Evolutionary conservation across 2,888 invertebrate genomes (phyloP).

Genomic region (Uloborus plumipes): DNA sequence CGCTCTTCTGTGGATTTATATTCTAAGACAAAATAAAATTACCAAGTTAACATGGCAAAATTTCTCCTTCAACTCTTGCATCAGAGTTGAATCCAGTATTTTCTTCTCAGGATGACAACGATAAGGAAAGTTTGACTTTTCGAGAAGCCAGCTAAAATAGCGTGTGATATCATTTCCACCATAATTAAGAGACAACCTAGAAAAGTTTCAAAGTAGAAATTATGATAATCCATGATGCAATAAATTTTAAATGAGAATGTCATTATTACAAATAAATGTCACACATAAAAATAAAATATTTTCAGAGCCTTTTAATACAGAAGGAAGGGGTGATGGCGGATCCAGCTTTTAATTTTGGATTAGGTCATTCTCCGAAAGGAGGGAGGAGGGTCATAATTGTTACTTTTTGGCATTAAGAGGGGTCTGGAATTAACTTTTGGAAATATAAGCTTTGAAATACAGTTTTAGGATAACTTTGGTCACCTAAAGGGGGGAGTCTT

Average conservation of each 20-base stretch:
- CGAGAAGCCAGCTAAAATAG: slow-evolving; percentile 87
- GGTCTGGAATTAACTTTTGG: too few relatives aligned
- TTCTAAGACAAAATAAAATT: slow-evolving; percentile 29
- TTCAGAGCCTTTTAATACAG: too few relatives aligned
- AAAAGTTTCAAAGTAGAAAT: not conserved
- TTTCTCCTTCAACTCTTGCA: slow-evolving; percentile 88
- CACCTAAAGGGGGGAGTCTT: too few relatives aligned
- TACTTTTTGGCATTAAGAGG: too few relatives aligned
- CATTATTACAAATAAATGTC: not conserved
- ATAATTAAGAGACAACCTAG: slow-evolving; percentile 78
- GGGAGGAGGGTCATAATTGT: too few relatives aligned
- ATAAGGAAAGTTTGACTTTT: slow-evolving; percentile 91
- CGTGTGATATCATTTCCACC: slow-evolving; percentile 94
- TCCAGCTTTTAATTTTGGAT: too few relatives aligned
- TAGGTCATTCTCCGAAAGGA: too few relatives aligned
- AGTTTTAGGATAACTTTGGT: too few relatives aligned
- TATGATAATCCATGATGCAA: not conserved
- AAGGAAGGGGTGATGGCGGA: too few relatives aligned
- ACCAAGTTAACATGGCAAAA: slow-evolving; percentile 90
- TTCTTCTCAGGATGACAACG: slow-evolving; percentile 78
- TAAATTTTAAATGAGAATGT: not conserved
- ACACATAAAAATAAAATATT: not conserved
- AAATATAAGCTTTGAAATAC: too few relatives aligned
- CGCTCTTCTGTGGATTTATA: too few relatives aligned
- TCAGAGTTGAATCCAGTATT: slow-evolving; percentile 80